Conservation (phyloP, 2,113 vertebrate genomes). For the Pteronura brasiliensis region DNA sequence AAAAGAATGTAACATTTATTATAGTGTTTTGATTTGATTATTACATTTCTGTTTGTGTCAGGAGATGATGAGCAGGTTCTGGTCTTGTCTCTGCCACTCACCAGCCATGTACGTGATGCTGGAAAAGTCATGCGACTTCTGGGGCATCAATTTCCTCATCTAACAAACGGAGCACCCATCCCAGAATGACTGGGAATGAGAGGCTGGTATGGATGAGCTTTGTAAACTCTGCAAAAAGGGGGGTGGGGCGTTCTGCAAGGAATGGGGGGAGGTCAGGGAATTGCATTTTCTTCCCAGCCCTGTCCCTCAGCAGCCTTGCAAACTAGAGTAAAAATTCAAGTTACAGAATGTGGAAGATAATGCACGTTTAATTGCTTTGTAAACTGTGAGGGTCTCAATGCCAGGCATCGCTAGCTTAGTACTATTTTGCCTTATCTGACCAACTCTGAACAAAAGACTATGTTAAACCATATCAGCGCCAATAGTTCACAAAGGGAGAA, state of each 20-base stretch:
- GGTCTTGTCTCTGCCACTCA: background rate
- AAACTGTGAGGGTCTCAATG: background rate
- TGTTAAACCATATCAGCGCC: background rate
- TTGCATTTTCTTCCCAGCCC: background rate
- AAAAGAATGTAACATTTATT: background rate
- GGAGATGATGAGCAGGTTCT: background rate
- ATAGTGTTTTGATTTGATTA: background rate
- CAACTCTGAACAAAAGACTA: background rate
- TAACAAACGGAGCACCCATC: background rate
- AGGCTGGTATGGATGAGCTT: background rate
- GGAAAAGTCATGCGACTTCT: background rate
- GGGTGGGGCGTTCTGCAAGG: background rate
- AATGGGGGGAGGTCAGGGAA: too few relatives aligned
- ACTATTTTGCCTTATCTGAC: background rate
- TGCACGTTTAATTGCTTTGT: background rate
- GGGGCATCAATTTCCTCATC: background rate
- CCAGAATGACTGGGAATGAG: background rate
- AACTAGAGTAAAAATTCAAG: background rate
- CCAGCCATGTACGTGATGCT: background rate
- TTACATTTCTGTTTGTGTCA: background rate
- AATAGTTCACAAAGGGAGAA: background rate
- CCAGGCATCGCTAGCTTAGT: background rate
- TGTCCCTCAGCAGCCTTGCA: background rate
- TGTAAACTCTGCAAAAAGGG: background rate
- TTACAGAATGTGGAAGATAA: background rate